phyloP scores from a whole-genome alignment of 2,113 vertebrate genomes.

The Polypterus senegalus region DNA sequence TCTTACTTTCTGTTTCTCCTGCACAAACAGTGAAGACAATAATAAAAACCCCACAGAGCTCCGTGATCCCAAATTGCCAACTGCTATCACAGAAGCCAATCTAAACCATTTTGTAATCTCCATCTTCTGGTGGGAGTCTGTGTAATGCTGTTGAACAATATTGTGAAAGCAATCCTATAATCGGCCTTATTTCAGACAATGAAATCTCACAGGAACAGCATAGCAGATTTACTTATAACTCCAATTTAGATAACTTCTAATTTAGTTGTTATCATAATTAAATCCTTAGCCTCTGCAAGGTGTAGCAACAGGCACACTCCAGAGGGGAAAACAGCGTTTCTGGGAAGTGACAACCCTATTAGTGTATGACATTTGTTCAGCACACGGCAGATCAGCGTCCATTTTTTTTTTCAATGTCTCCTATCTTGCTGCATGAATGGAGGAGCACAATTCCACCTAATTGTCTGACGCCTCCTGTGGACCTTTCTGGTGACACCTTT shows the following conservation, averaged over 20 bases:
- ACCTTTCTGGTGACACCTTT: no score
- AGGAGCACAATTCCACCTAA: background rate
- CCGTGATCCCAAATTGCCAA: no score
- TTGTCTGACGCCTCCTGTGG: no score
- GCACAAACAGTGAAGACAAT: no score
- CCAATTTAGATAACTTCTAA: conserved; percentile 2
- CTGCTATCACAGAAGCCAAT: no score
- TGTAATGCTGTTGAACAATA: no score
- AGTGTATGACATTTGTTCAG: conserved; percentile 8
- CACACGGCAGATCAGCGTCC: background rate
- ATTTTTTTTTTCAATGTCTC: background rate
- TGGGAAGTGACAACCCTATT: conserved; percentile 10
- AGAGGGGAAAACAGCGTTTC: background rate
- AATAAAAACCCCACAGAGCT: no score
- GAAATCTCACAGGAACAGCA: background rate
- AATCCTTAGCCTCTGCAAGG: conserved; percentile 2
- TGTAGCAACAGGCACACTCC: conserved; percentile 1
- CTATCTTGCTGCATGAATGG: background rate
- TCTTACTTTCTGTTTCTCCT: no score
- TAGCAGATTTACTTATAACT: background rate
- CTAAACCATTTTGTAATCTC: no score
- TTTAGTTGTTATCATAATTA: conserved; percentile 12
- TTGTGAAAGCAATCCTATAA: background rate
- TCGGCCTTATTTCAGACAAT: background rate
- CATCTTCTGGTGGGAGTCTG: no score